These are phyloP conservation scores for Synergus umbraculus DNA, from an alignment of 2,888 invertebrate species.

Conservation along the genomic window DNA sequence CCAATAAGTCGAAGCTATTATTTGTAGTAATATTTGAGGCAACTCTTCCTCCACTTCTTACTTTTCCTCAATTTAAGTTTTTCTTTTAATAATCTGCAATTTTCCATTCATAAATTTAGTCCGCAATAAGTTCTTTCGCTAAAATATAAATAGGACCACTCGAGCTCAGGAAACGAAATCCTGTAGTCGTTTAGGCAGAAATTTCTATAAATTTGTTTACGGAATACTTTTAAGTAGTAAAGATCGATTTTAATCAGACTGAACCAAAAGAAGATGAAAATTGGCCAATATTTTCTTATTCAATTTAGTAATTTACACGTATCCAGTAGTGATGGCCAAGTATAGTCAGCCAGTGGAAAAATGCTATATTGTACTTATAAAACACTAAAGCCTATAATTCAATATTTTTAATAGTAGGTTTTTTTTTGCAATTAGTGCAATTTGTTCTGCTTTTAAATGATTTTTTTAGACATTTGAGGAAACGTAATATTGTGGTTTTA, in stretches of 20 bases:
- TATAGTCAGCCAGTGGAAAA: too few relatives aligned
- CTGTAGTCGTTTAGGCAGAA: neutral
- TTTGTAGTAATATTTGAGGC: conserved; percentile 4
- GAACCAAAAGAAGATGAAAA: too few relatives aligned
- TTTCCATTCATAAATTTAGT: neutral
- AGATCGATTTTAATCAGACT: too few relatives aligned
- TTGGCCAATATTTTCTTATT: too few relatives aligned
- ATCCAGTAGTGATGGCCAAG: too few relatives aligned
- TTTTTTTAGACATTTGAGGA: neutral
- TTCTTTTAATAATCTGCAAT: neutral
- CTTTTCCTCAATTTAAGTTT: neutral
- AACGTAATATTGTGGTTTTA: neutral
- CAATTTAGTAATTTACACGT: too few relatives aligned
- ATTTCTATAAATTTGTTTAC: neutral
- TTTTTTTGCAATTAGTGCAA: too few relatives aligned
- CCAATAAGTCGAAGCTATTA: conserved; percentile 57
- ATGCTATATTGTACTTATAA: too few relatives aligned
- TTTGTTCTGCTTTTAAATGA: neutral
- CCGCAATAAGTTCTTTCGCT: neutral
- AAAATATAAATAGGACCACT: neutral
- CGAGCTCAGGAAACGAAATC: neutral
- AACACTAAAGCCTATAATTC: too few relatives aligned
- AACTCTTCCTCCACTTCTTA: neutral
- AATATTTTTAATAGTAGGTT: too few relatives aligned
- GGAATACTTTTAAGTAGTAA: neutral